Conservation (phyloP, 2,113 vertebrate species). For the Columbina picui region DNA sequence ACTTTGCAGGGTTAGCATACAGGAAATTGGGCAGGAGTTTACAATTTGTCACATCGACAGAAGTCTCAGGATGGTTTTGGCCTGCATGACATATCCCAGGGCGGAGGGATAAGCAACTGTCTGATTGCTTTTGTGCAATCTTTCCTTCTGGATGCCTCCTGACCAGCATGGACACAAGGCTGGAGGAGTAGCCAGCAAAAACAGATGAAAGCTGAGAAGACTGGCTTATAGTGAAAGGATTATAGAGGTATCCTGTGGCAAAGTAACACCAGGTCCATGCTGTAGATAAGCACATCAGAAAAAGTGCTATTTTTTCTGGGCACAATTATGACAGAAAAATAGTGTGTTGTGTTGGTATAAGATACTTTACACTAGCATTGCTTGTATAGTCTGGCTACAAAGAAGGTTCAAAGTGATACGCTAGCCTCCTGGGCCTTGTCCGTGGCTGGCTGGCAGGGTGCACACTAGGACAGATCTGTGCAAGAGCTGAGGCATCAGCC, state of each 20-base stretch:
- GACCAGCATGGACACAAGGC: fast-evolving
- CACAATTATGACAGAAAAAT: background rate
- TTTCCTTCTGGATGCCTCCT: background rate
- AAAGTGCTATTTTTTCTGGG: background rate
- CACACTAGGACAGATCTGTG: fast-evolving
- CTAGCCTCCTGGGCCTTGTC: fast-evolving
- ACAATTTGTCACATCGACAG: background rate
- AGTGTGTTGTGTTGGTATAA: background rate
- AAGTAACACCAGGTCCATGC: fast-evolving
- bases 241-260: background rate
- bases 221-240: background rate
- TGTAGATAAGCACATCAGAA: background rate
- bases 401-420: background rate
- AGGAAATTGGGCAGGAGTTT: slow-evolving; percentile 18
- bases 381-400: background rate
- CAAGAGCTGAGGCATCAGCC: background rate
- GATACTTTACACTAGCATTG: background rate
- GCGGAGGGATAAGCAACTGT: slow-evolving; percentile 13
- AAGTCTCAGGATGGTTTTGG: background rate
- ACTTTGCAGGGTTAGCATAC: background rate
- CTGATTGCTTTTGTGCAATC: background rate
- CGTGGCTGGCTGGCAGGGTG: fast-evolving
- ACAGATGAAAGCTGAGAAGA: background rate
- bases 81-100: background rate
- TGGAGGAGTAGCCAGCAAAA: background rate